Percentiles rank a stretch among this genome's conserved stretches.
Conservation (phyloP, 2,888 invertebrate species). For the Andrena marginata region DNA sequence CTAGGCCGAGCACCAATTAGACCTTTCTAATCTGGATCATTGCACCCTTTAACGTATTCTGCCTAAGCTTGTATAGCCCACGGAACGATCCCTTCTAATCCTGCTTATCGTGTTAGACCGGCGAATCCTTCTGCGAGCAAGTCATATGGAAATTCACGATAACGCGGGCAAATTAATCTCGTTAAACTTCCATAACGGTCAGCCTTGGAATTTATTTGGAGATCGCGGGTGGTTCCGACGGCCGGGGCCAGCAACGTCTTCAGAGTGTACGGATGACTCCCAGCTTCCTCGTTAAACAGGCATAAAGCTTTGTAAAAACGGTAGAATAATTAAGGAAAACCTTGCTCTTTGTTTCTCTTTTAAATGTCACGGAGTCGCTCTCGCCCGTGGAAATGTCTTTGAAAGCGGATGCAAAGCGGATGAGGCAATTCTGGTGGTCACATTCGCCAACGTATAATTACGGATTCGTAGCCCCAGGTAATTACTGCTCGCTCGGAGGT, state of each 20-base stretch:
- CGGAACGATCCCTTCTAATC: conserved; percentile 64
- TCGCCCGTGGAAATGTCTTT: background rate
- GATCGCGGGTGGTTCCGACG: background rate
- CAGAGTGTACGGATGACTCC: background rate
- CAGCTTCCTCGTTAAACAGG: background rate
- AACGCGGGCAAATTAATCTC: conserved; percentile 61
- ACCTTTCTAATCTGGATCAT: conserved; percentile 66
- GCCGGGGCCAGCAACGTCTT: background rate
- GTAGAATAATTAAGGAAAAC: background rate
- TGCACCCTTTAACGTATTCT: conserved; percentile 46
- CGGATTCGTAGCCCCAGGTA: conserved; percentile 30
- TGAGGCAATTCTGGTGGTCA: background rate
- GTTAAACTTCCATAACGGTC: conserved; percentile 46
- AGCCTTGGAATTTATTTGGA: conserved; percentile 17
- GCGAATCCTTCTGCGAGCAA: conserved; percentile 51
- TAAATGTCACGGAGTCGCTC: background rate
- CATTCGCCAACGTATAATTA: conserved; percentile 31
- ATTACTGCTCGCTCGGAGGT: conserved; percentile 35
- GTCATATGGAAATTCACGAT: conserved; percentile 66
- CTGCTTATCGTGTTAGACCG: conserved; percentile 64
- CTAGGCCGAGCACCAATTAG: conserved; percentile 51
- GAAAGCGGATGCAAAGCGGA: conserved; percentile 18
- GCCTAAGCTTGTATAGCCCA: conserved; percentile 49
- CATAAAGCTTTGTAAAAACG: background rate
- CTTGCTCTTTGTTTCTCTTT: background rate